Conservation (phyloP, 2,888 invertebrate genomes). For the Alcis repandata region DNA sequence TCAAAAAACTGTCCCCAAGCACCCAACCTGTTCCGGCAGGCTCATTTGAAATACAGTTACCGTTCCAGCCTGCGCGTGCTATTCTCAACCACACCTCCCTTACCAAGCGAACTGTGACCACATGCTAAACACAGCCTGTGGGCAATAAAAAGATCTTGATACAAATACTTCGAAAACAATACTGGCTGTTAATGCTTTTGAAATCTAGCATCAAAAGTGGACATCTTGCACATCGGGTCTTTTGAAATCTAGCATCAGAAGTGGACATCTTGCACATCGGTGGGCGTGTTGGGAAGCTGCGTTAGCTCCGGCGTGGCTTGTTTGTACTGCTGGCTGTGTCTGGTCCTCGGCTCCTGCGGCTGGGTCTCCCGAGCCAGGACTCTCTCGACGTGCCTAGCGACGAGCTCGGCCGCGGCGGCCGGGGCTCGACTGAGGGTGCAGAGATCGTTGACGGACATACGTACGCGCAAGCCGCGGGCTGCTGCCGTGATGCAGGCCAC, state of each 20-base stretch:
- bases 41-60: no score
- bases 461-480: slow-evolving; percentile 86
- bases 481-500: slow-evolving; percentile 90
- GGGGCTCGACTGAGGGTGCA: slow-evolving; percentile 82
- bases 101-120: no score
- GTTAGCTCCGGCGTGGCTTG: slow-evolving; percentile 71
- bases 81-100: no score
- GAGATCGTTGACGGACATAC: slow-evolving; percentile 77
- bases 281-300: slow-evolving; percentile 87
- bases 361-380: slow-evolving; percentile 86
- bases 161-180: slow-evolving; percentile 4
- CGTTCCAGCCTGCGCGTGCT: no score
- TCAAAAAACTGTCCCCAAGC: no score
- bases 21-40: no score
- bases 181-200: background rate
- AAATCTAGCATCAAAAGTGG: slow-evolving; percentile 74
- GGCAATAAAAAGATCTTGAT: background rate
- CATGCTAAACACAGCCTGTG: no score
- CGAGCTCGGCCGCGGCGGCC: slow-evolving; percentile 82
- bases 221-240: no score
- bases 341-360: slow-evolving; percentile 74
- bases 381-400: slow-evolving; percentile 87
- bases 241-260: slow-evolving; percentile 73
- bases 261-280: slow-evolving; percentile 88
- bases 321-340: slow-evolving; percentile 67